phyloP scores from a whole-genome alignment of 2,113 vertebrate genomes.

The Haemorhous mexicanus region DNA sequence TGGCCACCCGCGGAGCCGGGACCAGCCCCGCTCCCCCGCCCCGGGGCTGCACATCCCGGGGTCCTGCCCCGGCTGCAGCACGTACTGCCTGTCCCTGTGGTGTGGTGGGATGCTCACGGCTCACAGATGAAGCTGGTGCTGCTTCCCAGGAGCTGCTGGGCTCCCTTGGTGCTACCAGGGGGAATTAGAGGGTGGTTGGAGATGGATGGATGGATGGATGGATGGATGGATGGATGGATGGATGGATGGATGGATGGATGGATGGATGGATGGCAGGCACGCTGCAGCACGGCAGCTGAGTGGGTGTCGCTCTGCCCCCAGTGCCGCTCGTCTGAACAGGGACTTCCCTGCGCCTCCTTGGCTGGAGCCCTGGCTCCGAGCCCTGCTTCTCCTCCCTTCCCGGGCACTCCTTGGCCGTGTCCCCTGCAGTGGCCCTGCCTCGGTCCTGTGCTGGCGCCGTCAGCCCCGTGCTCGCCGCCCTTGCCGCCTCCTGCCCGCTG shows the following conservation, averaged over 20 bases:
- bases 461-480: neutral
- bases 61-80: neutral
- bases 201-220: neutral
- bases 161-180: neutral
- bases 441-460: fast-evolving
- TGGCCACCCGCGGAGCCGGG: neutral
- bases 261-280: neutral
- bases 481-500: neutral
- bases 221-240: neutral
- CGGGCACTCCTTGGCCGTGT: neutral
- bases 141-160: neutral
- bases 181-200: fast-evolving
- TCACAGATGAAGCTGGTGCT: neutral
- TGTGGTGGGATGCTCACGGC: fast-evolving
- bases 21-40: neutral
- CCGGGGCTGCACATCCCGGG: fast-evolving
- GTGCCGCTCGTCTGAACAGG: fast-evolving
- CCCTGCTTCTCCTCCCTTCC: neutral
- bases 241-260: neutral
- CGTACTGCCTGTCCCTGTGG: neutral
- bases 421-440: neutral
- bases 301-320: neutral
- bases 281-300: fast-evolving
- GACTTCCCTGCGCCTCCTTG: neutral
- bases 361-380: neutral